Percentiles rank a stretch among this genome's conserved stretches.
Evolutionary conservation across 2,797 vertebrate species (phyloP).

Genomic region (Poecilia velifera): DNA sequence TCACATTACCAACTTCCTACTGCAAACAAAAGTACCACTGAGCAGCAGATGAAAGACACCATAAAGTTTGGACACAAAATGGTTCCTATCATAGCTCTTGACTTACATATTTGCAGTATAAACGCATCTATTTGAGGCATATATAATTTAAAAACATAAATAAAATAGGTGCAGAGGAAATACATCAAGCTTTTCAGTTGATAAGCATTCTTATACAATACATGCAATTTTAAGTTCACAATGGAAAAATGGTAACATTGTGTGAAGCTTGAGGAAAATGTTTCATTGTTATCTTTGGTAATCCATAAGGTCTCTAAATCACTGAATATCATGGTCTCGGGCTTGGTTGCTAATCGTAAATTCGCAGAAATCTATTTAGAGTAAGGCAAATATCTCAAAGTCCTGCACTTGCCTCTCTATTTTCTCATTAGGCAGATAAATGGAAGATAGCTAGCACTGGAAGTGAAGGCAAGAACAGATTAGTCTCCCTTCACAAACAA

Average conservation of each 20-base stretch:
- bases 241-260: constrained; percentile 22
- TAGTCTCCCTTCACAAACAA: constrained; percentile 84
- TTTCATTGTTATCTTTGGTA: constrained; percentile 73
- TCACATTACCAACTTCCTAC: constrained; percentile 36
- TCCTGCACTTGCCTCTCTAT: constrained; percentile 73
- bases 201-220: constrained; percentile 15
- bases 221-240: constrained; percentile 24
- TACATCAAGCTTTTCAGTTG: constrained; percentile 4
- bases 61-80: constrained; percentile 10
- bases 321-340: constrained; percentile 51
- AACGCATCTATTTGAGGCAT: constrained; percentile 14
- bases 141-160: constrained; percentile 14
- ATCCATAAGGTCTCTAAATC: constrained; percentile 69
- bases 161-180: constrained; percentile 6
- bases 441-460: constrained; percentile 76
- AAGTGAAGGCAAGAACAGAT: constrained; percentile 80
- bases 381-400: constrained; percentile 84
- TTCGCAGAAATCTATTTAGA: constrained; percentile 77
- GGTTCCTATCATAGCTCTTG: background rate
- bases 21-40: constrained; percentile 32
- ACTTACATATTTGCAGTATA: constrained; percentile 10
- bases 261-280: constrained; percentile 44
- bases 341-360: constrained; percentile 72
- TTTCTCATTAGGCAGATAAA: constrained; percentile 86
- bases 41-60: constrained; percentile 14